Conservation (phyloP, 2,797 vertebrate genomes). For the Pantherophis alleghaniensis region DNA sequence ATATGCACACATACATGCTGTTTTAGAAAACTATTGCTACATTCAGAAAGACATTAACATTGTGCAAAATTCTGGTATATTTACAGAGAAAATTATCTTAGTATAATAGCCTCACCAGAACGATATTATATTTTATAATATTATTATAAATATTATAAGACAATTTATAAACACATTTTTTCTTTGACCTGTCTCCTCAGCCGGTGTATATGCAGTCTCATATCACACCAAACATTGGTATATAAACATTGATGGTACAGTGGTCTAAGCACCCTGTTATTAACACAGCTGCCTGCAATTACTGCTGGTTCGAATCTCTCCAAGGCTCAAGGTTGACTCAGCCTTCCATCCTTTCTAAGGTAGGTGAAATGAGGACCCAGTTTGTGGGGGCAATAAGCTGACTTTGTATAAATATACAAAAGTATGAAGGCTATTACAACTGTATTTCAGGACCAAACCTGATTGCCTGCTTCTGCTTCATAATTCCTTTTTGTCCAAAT, state of each 20-base stretch:
- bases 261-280: too few species aligned
- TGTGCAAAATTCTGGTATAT: neutral
- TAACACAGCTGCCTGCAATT: too few species aligned
- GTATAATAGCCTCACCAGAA: neutral
- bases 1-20: constrained; percentile 13
- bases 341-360: too few species aligned
- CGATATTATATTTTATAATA: neutral
- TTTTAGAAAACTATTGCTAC: constrained; percentile 12
- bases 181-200: neutral
- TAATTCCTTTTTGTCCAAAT: neutral
- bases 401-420: too few species aligned
- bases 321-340: too few species aligned
- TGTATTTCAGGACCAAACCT: neutral
- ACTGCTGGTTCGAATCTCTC: too few species aligned
- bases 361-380: too few species aligned
- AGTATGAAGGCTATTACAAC: neutral
- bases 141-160: neutral
- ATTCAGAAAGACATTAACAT: constrained; percentile 17
- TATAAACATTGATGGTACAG: too few species aligned
- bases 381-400: too few species aligned
- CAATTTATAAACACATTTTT: neutral
- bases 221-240: neutral
- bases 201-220: neutral
- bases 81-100: neutral
- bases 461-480: neutral